These are phyloP conservation scores for Falco berigora DNA, from an alignment of 2,797 vertebrate species.

Conservation along the genomic window DNA sequence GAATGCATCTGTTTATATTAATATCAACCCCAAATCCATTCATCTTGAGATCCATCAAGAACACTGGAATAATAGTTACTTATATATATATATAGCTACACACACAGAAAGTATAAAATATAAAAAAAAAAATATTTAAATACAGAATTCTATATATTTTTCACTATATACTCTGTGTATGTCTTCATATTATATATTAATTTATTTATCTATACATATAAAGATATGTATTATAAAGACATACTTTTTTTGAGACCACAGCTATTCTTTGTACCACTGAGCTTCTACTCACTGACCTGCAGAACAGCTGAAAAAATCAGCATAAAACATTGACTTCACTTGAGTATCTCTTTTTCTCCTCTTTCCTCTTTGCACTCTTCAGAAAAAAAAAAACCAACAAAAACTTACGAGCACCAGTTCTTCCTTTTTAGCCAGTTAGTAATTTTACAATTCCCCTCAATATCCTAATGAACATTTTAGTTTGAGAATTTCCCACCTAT, in stretches of 20 bases:
- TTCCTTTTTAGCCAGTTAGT: not conserved
- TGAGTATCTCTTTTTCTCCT: not conserved
- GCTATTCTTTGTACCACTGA: not conserved
- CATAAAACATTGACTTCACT: accelerated
- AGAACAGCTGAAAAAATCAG: not conserved
- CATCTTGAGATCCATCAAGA: not conserved
- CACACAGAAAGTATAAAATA: not conserved
- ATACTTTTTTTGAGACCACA: not conserved
- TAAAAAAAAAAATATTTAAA: not conserved
- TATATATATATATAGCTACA: not conserved
- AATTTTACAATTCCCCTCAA: not conserved
- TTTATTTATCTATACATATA: not conserved
- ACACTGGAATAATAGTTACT: not conserved
- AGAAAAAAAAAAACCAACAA: not conserved
- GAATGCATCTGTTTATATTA: not conserved
- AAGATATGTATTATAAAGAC: not conserved
- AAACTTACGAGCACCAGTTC: not conserved
- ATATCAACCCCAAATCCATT: not conserved
- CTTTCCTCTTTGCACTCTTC: not conserved
- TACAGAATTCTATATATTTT: not conserved
- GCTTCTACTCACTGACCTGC: not conserved
- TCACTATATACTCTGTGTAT: not conserved
- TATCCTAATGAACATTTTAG: not conserved
- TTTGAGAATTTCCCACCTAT: not conserved
- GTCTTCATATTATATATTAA: not conserved